A percentile compares a stretch with the other conserved stretches of the same genome.
Evolutionary conservation across 2,113 vertebrate species (phyloP).

Genomic region (Benitochromis conjunctus): DNA sequence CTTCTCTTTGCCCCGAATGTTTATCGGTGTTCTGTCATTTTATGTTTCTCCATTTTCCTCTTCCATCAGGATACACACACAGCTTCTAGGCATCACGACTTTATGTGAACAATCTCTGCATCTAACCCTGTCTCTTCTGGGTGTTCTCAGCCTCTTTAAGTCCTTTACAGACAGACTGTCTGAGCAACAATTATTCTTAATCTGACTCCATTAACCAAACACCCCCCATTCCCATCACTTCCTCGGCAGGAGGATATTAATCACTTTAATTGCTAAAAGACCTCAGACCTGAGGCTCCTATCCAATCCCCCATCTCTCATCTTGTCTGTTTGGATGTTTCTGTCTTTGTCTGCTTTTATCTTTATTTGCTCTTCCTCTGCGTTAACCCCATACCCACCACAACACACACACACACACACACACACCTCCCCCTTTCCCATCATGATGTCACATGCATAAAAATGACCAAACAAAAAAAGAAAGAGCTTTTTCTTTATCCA

Average conservation of each 20-base stretch:
- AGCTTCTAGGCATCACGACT: background rate
- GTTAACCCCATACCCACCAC: background rate
- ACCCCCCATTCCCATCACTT: background rate
- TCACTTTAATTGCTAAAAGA: conserved; percentile 67
- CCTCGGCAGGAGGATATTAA: conserved; percentile 51
- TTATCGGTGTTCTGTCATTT: background rate
- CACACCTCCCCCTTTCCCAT: background rate
- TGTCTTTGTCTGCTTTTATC: background rate
- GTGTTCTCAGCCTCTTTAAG: conserved; percentile 28
- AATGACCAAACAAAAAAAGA: background rate
- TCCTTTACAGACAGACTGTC: conserved; percentile 16
- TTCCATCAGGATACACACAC: background rate
- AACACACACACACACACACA: background rate
- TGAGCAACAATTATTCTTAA: conserved; percentile 60
- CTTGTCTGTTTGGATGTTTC: background rate
- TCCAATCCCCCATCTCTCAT: background rate
- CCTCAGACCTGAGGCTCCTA: conserved; percentile 8
- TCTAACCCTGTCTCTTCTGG: background rate
- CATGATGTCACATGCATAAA: background rate
- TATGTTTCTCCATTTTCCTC: background rate
- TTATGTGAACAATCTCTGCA: background rate
- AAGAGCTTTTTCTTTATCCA: background rate
- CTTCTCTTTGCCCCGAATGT: background rate
- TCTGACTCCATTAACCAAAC: conserved; percentile 59
- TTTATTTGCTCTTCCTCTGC: background rate